Evolutionary conservation across 2,797 vertebrate genomes (phyloP), one percentile per base, ranked within the genome.

Genomic region (Enteromius paludinosus): DNA sequence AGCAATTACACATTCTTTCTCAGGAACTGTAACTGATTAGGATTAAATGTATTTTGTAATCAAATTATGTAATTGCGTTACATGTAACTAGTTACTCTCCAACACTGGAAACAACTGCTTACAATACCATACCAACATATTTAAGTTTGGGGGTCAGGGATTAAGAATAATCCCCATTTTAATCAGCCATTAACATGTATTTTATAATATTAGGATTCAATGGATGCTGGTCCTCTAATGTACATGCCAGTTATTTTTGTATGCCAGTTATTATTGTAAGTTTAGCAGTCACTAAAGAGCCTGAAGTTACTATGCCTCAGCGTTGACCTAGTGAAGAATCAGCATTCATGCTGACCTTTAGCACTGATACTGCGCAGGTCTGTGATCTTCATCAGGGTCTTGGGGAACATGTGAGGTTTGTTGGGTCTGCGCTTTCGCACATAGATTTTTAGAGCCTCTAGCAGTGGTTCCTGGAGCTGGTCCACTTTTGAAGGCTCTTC

Each of bases 381-480:
- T 1, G 98, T 99, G 95, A 99, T 99, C 94, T 99, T 99, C 98
- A 99, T 99, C 88, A 99, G 94, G 88, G 98, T 98, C 94, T 98
- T 99, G 93, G 98, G 98, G 92, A 99, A 99, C 97, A 99, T 98
- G 85, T 99, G 97, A 18, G 98, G 98, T 92, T 97, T 98, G 91
- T 95, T 98, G 87, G 98, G 98, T 87, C 98, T 92, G 83, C 98
- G 96, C 89, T 97, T 98, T 89, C 98, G 94, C 91, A 98, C 97
- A 1, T 99, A 99, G 92, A 99, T 98, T 92, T 99, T 99, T 83
- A 99, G 93, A 12, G 97, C 97, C 89, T 99, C 98, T 89, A 99
- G 94, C 84, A 99, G 90, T 0, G 98, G 98, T 83, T 99, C 98
- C 91, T 99, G 98, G 73, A 99, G 94, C 93, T 98, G 95, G 89